Percentiles rank a stretch among this genome's conserved stretches.
Conservation (phyloP, 2,797 vertebrate genomes). For the Eospalax fontanierii region DNA sequence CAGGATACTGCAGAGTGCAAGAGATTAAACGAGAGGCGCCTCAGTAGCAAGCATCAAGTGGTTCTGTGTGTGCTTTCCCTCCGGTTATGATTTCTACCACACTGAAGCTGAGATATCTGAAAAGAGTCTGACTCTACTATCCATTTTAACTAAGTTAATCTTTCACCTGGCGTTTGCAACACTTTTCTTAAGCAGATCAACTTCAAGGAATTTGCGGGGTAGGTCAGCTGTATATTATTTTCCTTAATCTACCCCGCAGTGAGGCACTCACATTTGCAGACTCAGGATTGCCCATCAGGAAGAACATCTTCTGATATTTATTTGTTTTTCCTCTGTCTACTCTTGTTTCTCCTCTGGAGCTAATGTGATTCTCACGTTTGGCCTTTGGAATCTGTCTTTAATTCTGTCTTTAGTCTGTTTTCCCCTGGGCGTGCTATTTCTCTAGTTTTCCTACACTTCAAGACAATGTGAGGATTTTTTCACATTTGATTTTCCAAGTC, state of each 20-base stretch:
- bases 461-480: conserved; percentile 46
- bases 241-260: neutral
- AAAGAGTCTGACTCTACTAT: conserved; percentile 31
- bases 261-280: conserved; percentile 17
- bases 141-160: neutral
- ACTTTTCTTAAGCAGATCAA: neutral
- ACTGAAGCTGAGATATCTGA: neutral
- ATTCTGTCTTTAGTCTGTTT: conserved; percentile 52
- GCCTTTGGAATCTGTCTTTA: neutral
- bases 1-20: neutral
- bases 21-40: neutral
- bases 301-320: conserved; percentile 37
- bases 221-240: neutral
- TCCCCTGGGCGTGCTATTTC: conserved; percentile 1
- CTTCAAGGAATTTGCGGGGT: neutral
- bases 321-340: conserved; percentile 50
- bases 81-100: neutral
- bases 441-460: conserved; percentile 39
- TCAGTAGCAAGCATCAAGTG: neutral
- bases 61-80: neutral
- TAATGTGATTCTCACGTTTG: conserved; percentile 21
- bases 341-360: conserved; percentile 34
- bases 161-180: neutral
- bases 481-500: conserved; percentile 40
- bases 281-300: neutral